A percentile compares a stretch with the other conserved stretches of the same genome.
phyloP scores from a whole-genome alignment of 2,113 vertebrate species.

The Ranitomeya variabilis region DNA sequence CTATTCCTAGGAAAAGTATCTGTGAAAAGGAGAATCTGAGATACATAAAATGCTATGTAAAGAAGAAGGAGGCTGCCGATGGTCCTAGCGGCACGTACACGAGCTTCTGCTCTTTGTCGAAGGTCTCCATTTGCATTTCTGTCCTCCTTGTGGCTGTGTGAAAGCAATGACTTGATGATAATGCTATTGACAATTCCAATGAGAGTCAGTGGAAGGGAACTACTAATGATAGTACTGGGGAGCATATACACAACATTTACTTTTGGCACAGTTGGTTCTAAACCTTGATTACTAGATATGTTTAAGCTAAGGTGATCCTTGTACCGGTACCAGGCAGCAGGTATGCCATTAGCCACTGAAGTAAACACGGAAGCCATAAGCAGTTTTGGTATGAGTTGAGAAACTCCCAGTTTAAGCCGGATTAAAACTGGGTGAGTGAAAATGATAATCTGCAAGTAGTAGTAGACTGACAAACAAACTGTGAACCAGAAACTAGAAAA shows the following conservation, averaged over 20 bases:
- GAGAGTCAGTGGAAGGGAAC: slow-evolving; percentile 30
- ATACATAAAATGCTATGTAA: slow-evolving; percentile 40
- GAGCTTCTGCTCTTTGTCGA: slow-evolving; percentile 31
- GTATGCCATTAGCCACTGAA: slow-evolving; percentile 31
- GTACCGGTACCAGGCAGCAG: slow-evolving; percentile 51
- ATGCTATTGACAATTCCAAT: slow-evolving; percentile 38
- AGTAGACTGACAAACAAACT: slow-evolving; percentile 66
- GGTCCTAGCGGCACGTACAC: slow-evolving; percentile 43
- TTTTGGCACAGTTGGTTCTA: slow-evolving; percentile 22
- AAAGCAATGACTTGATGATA: slow-evolving; percentile 30
- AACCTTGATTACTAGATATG: not conserved
- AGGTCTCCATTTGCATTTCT: slow-evolving; percentile 5
- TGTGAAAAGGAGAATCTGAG: slow-evolving; percentile 41
- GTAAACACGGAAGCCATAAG: slow-evolving; percentile 37
- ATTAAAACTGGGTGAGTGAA: slow-evolving; percentile 57
- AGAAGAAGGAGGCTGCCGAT: slow-evolving; percentile 37
- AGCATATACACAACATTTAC: slow-evolving; percentile 28
- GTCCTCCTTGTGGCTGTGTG: not conserved
- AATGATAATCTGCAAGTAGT: slow-evolving; percentile 60
- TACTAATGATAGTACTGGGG: slow-evolving; percentile 39
- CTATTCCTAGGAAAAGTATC: slow-evolving; percentile 39
- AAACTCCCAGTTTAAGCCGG: slow-evolving; percentile 51
- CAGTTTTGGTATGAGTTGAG: slow-evolving; percentile 51
- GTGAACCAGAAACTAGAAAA: slow-evolving; percentile 59
- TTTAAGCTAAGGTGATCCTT: slow-evolving; percentile 2